A percentile compares a stretch with the other conserved stretches of the same genome.
These are phyloP conservation scores for Pterocles orientalis DNA, from an alignment of 2,113 vertebrate species.

Conservation along the genomic window DNA sequence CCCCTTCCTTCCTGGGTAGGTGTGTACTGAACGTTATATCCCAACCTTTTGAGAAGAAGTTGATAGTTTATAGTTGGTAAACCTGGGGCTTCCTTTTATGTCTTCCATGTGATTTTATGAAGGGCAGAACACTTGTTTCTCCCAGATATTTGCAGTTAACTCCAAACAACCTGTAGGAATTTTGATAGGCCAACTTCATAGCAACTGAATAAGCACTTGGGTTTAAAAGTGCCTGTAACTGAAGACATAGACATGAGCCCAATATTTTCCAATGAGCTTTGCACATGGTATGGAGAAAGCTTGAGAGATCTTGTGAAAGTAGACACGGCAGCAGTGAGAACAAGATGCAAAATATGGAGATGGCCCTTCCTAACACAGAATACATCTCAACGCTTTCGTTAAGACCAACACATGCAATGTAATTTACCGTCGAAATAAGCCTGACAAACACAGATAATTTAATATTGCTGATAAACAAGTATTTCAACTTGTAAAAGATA, in stretches of 20 bases:
- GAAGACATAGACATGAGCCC: neutral
- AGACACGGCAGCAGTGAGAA: neutral
- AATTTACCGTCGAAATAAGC: constrained; percentile 1
- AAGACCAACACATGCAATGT: neutral
- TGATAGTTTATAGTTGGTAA: neutral
- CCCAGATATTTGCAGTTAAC: neutral
- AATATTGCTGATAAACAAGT: constrained; percentile 5
- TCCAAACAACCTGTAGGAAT: neutral
- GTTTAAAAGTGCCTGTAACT: neutral
- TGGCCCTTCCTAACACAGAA: neutral
- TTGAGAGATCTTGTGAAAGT: neutral
- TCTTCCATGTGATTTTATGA: neutral
- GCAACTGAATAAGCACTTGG: neutral
- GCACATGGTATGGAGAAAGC: neutral
- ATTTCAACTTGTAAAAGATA: constrained; percentile 24
- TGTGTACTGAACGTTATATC: neutral
- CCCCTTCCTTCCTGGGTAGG: neutral
- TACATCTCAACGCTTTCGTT: neutral
- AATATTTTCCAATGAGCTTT: neutral
- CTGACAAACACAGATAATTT: neutral
- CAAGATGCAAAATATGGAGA: neutral
- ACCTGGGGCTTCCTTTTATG: neutral
- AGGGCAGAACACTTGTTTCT: neutral
- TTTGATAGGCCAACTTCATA: neutral
- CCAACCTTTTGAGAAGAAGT: neutral